phyloP scores from a whole-genome alignment of 2,888 invertebrate genomes.

The Apotomis capreana region DNA sequence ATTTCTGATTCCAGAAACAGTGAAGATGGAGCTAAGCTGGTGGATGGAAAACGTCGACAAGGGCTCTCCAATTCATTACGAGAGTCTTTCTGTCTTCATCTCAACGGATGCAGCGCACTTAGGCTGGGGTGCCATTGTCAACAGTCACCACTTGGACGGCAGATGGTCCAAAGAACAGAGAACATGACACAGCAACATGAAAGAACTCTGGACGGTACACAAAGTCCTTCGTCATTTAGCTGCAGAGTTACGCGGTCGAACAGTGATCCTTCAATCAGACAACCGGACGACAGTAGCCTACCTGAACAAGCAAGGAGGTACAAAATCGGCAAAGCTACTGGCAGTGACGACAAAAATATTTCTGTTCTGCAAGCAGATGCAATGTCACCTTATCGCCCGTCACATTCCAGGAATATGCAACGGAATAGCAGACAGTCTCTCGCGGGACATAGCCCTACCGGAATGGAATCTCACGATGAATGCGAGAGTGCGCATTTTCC shows the following conservation, averaged over 20 bases:
- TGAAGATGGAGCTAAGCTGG: background rate
- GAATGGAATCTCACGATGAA: background rate
- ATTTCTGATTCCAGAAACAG: background rate
- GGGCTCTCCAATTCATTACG: background rate
- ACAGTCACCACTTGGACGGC: background rate
- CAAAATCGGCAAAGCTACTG: too few relatives aligned
- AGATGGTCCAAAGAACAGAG: background rate
- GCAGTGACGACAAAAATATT: background rate
- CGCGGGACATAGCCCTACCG: background rate
- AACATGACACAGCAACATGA: conserved; percentile 15
- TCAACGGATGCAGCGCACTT: background rate
- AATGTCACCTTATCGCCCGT: background rate
- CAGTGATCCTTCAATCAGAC: conserved; percentile 1
- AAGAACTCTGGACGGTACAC: conserved; percentile 8
- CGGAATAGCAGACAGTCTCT: background rate
- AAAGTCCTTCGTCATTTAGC: background rate
- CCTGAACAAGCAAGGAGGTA: background rate
- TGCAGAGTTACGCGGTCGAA: background rate
- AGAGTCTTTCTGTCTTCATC: background rate
- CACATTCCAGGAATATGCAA: background rate
- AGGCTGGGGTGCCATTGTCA: background rate
- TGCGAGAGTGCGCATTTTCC: too few relatives aligned
- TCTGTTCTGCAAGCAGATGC: background rate
- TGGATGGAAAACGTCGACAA: background rate
- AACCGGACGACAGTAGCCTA: background rate